phyloP scores from a whole-genome alignment of 2,113 vertebrate genomes.

The Phaethon lepturus region DNA sequence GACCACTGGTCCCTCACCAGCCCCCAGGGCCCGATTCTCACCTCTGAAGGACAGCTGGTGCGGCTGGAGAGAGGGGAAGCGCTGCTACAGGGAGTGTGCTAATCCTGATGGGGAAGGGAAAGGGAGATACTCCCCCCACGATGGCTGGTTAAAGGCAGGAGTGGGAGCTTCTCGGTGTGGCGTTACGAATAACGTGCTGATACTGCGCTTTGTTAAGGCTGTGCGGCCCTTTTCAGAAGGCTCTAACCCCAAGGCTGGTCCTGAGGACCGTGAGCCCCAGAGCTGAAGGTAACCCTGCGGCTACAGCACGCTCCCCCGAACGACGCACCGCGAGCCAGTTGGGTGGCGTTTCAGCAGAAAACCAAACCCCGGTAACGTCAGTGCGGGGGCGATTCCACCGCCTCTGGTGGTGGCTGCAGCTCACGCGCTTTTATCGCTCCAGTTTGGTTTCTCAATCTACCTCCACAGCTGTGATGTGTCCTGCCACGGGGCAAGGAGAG shows the following conservation, averaged over 20 bases:
- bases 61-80: neutral
- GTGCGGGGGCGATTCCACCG: rapidly evolving
- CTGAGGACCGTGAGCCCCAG: neutral
- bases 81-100: neutral
- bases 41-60: neutral
- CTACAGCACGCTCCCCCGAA: too few species aligned
- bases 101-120: neutral
- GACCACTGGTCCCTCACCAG: too few species aligned
- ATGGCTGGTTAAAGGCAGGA: neutral
- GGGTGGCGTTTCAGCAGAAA: rapidly evolving
- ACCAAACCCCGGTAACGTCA: rapidly evolving
- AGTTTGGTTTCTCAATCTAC: rapidly evolving
- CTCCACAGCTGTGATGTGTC: rapidly evolving
- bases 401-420: rapidly evolving
- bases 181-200: neutral
- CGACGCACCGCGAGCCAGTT: rapidly evolving
- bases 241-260: too few species aligned
- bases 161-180: neutral
- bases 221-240: rapidly evolving
- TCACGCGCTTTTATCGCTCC: neutral
- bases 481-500: neutral
- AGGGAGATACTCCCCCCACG: rapidly evolving
- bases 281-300: too few species aligned
- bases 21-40: neutral
- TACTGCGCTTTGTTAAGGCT: neutral